Evolutionary conservation across 2,797 vertebrate species (phyloP).

Genomic region (Ficedula albicollis): DNA sequence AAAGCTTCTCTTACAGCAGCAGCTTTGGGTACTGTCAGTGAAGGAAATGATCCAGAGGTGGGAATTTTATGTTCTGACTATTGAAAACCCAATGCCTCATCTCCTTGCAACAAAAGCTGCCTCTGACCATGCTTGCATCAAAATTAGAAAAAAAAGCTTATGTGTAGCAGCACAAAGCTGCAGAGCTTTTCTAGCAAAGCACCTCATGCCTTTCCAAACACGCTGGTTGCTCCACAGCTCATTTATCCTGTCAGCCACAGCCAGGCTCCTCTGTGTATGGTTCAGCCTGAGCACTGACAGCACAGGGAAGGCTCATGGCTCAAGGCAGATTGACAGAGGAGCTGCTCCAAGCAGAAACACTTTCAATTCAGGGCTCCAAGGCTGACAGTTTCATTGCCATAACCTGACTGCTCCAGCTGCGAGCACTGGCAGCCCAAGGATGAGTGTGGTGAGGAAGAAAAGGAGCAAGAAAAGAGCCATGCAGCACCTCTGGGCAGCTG

Average conservation of each 20-base stretch:
- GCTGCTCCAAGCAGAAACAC: neutral
- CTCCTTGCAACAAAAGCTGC: neutral
- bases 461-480: neutral
- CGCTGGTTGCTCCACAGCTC: neutral
- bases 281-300: neutral
- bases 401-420: neutral
- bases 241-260: neutral
- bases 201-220: neutral
- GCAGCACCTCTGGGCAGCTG: rapidly evolving
- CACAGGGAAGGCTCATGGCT: neutral
- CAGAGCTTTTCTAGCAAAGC: neutral
- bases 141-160: neutral
- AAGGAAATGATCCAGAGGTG: neutral
- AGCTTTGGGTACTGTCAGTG: neutral
- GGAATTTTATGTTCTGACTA: neutral
- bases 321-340: neutral
- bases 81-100: neutral
- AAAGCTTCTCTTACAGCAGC: neutral
- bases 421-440: neutral
- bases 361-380: neutral
- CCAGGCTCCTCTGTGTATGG: neutral
- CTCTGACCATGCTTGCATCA: neutral
- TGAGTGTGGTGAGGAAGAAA: neutral
- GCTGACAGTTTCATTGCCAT: neutral
- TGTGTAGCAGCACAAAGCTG: neutral